Evolutionary conservation across 2,797 vertebrate genomes (phyloP).

Genomic region (Rallus crepitans): DNA sequence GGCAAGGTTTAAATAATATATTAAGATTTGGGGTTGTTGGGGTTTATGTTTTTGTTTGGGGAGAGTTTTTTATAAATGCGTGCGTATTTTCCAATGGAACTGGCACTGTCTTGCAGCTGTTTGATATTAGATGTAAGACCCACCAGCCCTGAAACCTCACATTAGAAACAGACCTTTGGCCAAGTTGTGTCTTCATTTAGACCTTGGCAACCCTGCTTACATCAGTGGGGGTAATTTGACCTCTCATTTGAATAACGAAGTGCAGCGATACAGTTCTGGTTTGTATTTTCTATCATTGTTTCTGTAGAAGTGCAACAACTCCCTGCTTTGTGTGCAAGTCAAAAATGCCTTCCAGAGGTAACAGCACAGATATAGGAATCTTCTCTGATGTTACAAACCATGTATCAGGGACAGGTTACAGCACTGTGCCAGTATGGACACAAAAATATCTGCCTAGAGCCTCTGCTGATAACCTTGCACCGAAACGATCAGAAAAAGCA

Average conservation of each 20-base stretch:
- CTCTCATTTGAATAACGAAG: constrained; percentile 37
- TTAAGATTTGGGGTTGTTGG: background rate
- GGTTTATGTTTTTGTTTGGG: background rate
- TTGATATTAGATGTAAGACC: constrained; percentile 68
- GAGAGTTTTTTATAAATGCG: background rate
- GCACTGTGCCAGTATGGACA: background rate
- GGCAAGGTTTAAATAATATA: background rate
- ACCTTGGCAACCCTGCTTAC: constrained; percentile 52
- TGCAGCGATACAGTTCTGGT: constrained; percentile 32
- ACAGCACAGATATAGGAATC: background rate
- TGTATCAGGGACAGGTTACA: background rate
- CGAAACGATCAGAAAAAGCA: background rate
- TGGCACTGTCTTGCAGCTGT: constrained; percentile 66
- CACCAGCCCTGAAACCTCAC: constrained; percentile 62
- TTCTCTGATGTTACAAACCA: background rate
- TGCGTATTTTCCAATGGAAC: background rate
- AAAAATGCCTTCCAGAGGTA: constrained; percentile 44
- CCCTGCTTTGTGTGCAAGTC: background rate
- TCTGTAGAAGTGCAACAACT: background rate
- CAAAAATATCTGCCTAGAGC: background rate
- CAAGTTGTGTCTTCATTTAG: constrained; percentile 69
- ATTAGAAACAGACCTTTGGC: constrained; percentile 75
- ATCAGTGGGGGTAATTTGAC: constrained; percentile 60
- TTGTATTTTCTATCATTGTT: constrained; percentile 39
- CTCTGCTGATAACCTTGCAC: background rate